Percentiles rank a stretch among this genome's conserved stretches.
These are phyloP conservation scores for Cranoglanis bouderius DNA, from an alignment of 2,113 vertebrate genomes.

Conservation along the genomic window DNA sequence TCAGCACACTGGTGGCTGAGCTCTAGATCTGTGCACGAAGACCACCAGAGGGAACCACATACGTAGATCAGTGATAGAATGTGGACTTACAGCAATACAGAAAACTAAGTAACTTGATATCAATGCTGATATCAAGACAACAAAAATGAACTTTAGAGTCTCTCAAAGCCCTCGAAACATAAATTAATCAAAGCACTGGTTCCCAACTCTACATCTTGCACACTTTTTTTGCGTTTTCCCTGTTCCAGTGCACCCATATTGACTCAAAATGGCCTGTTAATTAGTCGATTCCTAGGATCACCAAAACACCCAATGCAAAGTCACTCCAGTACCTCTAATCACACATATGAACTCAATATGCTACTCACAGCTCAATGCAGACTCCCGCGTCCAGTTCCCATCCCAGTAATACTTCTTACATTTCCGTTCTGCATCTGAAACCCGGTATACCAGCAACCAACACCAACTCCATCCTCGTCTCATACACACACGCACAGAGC, in stretches of 20 bases:
- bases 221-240: neutral
- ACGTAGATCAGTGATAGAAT: neutral
- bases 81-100: neutral
- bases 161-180: neutral
- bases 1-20: neutral
- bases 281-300: neutral
- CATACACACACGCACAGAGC: constrained; percentile 45
- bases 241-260: neutral
- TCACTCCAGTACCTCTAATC: neutral
- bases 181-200: neutral
- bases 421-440: neutral
- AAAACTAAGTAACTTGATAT: neutral
- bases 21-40: neutral
- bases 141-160: neutral
- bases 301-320: neutral
- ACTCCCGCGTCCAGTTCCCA: neutral
- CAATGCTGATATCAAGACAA: neutral
- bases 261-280: neutral
- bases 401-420: neutral
- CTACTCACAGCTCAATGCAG: constrained; percentile 41
- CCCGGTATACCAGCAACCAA: neutral
- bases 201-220: neutral
- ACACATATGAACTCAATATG: constrained; percentile 6
- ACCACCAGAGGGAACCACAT: constrained; percentile 16
- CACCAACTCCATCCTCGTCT: constrained; percentile 43